Evolutionary conservation across 2,888 invertebrate genomes (phyloP).

Genomic region (Conomelus anceps): DNA sequence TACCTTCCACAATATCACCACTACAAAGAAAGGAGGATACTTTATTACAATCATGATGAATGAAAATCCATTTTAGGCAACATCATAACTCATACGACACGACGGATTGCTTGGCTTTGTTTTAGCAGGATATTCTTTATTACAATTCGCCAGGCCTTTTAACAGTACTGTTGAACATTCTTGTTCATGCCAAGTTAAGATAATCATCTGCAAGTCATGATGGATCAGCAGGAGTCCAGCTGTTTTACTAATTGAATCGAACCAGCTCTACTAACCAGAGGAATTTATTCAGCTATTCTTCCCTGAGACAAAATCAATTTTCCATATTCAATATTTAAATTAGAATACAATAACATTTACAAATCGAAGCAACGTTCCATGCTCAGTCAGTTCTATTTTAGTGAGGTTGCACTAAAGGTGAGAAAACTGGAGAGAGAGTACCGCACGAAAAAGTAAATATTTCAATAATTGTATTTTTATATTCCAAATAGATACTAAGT

Average conservation of each 20-base stretch:
- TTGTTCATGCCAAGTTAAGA: neutral
- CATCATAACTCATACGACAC: neutral
- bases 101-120: neutral
- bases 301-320: neutral
- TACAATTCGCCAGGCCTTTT: neutral
- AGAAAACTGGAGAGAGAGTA: too few relatives aligned
- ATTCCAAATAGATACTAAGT: too few relatives aligned
- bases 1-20: too few relatives aligned
- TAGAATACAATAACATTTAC: too few relatives aligned
- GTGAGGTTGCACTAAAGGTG: too few relatives aligned
- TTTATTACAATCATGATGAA: neutral
- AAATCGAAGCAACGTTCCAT: neutral
- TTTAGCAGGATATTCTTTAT: neutral
- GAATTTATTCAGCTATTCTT: neutral
- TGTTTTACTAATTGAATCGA: neutral
- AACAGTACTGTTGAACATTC: neutral
- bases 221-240: neutral
- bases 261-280: neutral
- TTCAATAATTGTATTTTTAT: too few relatives aligned
- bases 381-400: too few relatives aligned
- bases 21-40: too few relatives aligned
- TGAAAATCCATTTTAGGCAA: neutral
- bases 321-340: neutral
- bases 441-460: too few relatives aligned
- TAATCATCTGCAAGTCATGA: neutral